These are phyloP conservation scores for Lophius piscatorius DNA, from an alignment of 2,113 vertebrate genomes.

Conservation along the genomic window DNA sequence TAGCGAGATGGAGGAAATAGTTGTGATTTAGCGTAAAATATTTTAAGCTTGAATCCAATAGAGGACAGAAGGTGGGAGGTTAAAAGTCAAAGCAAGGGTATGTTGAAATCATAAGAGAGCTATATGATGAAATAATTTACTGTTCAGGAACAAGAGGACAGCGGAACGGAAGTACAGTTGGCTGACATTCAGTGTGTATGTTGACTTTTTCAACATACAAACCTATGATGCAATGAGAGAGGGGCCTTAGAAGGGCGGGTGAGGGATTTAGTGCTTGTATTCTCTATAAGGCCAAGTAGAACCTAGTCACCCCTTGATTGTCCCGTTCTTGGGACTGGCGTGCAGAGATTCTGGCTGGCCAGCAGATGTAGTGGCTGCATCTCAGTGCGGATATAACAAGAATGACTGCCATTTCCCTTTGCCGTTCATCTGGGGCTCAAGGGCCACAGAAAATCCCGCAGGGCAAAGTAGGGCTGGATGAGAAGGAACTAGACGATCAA, in stretches of 20 bases:
- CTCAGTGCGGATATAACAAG: slow-evolving; percentile 73
- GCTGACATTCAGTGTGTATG: no score
- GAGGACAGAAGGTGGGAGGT: slow-evolving; percentile 16
- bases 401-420: slow-evolving; percentile 71
- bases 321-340: slow-evolving; percentile 52
- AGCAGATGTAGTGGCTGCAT: slow-evolving; percentile 71
- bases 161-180: background rate
- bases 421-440: slow-evolving; percentile 72
- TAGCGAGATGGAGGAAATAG: slow-evolving; percentile 1
- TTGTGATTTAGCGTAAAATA: slow-evolving; percentile 26
- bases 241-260: slow-evolving; percentile 29
- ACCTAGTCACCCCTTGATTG: slow-evolving; percentile 32
- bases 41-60: slow-evolving; percentile 1
- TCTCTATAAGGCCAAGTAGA: slow-evolving; percentile 35
- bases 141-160: background rate
- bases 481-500: slow-evolving; percentile 61
- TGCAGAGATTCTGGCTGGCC: slow-evolving; percentile 61
- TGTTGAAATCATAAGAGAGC: background rate
- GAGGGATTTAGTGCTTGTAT: slow-evolving; percentile 49
- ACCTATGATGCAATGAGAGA: slow-evolving; percentile 53
- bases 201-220: slow-evolving; percentile 18
- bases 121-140: slow-evolving; percentile 12
- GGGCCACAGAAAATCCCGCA: slow-evolving; percentile 41
- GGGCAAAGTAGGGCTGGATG: slow-evolving; percentile 46
- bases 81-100: slow-evolving; percentile 1